These are phyloP conservation scores for Chamaetylas fuelleborni DNA, from an alignment of 2,113 vertebrate species.

Conservation along the genomic window DNA sequence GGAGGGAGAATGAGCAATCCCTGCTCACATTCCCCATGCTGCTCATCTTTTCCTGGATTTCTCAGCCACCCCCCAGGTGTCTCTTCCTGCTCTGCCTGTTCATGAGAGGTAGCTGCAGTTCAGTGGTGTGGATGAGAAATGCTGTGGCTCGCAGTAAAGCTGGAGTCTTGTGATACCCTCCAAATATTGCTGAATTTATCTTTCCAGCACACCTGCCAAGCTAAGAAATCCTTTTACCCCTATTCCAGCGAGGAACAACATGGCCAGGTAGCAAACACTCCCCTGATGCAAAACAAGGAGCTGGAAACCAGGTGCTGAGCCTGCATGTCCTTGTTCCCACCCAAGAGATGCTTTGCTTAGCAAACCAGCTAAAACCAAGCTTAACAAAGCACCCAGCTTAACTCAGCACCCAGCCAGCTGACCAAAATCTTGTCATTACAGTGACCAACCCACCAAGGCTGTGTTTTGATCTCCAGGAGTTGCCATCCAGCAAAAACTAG, in stretches of 20 bases:
- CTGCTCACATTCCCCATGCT: neutral
- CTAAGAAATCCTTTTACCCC: neutral
- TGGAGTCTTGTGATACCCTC: neutral
- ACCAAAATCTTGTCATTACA: neutral
- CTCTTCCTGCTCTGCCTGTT: neutral
- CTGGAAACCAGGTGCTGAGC: neutral
- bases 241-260: neutral
- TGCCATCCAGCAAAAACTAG: neutral
- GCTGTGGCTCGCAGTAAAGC: neutral
- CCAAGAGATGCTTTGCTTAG: neutral
- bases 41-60: neutral
- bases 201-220: neutral
- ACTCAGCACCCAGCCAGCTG: neutral
- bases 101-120: neutral
- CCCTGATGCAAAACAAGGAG: neutral
- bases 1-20: neutral
- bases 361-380: neutral
- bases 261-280: neutral
- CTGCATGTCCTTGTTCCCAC: neutral
- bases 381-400: neutral
- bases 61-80: neutral
- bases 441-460: rapidly evolving
- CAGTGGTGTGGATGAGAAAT: neutral
- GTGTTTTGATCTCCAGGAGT: neutral
- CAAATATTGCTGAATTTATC: neutral